phyloP scores from a whole-genome alignment of 2,797 vertebrate genomes.

The Galaxias olidus region DNA sequence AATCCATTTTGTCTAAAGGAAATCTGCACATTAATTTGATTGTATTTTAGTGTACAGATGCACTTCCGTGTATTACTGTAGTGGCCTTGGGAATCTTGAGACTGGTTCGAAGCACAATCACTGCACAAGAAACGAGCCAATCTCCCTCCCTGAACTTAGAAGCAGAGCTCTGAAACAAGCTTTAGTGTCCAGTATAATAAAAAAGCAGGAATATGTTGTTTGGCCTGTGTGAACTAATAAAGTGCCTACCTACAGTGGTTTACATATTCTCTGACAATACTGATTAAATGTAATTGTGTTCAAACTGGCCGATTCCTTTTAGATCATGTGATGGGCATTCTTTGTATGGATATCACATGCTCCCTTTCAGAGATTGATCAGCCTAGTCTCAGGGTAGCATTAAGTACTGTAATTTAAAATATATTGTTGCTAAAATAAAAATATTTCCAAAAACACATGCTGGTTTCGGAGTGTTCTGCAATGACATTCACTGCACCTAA shows the following conservation, averaged over 20 bases:
- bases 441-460: background rate
- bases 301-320: background rate
- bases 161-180: no score
- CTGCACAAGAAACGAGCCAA: background rate
- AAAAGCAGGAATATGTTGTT: no score
- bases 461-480: background rate
- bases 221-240: no score
- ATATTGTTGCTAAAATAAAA: conserved; percentile 1
- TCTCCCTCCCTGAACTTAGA: background rate
- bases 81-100: no score
- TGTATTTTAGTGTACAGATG: background rate
- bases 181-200: no score
- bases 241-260: no score
- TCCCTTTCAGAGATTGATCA: background rate
- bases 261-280: no score
- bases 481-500: background rate
- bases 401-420: background rate
- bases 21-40: conserved; percentile 31
- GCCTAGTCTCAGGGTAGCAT: background rate
- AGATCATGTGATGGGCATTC: background rate
- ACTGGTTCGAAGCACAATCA: background rate
- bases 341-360: background rate
- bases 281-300: background rate
- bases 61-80: background rate
- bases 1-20: background rate